A percentile compares a stretch with the other conserved stretches of the same genome.
phyloP scores from a whole-genome alignment of 2,113 vertebrate genomes.

The Merops nubicus region DNA sequence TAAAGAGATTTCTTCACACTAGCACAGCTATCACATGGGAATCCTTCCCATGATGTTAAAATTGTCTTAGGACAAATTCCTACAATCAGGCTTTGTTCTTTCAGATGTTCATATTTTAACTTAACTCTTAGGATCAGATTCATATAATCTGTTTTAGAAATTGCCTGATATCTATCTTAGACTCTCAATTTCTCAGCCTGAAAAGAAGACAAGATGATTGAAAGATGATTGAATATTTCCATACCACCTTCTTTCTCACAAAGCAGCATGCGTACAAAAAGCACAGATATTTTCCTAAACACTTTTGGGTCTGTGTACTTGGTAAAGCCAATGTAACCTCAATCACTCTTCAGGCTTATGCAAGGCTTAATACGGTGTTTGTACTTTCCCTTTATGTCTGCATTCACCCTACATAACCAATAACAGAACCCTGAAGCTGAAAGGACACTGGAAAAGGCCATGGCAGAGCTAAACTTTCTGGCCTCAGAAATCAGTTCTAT shows the following conservation, averaged over 20 bases:
- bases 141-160: neutral
- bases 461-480: neutral
- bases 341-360: neutral
- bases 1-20: neutral
- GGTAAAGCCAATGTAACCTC: neutral
- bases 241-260: neutral
- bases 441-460: neutral
- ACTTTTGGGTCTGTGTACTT: neutral
- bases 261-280: neutral
- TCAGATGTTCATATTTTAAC: neutral
- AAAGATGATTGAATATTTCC: neutral
- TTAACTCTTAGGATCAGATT: neutral
- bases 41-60: neutral
- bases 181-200: neutral
- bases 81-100: neutral
- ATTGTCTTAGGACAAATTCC: neutral
- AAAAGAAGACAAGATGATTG: neutral
- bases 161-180: neutral
- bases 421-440: neutral
- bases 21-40: neutral
- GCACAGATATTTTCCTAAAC: neutral
- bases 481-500: neutral
- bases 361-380: neutral
- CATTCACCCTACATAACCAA: neutral
- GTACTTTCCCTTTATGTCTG: neutral